Conservation (phyloP, 2,888 invertebrate genomes). For the Listrodromus nycthemerus region DNA sequence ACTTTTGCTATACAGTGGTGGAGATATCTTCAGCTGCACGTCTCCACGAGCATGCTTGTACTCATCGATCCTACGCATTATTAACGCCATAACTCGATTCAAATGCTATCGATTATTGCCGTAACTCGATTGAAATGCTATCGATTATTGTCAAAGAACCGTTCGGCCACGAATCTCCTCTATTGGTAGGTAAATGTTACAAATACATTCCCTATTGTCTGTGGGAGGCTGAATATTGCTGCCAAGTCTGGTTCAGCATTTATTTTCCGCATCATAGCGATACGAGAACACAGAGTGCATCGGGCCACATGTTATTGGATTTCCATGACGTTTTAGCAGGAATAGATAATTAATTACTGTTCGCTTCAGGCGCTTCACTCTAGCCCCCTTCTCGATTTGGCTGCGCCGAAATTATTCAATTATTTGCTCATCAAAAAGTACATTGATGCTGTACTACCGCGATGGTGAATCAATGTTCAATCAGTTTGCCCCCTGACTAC, state of each 20-base stretch:
- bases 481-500: not conserved
- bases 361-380: not conserved
- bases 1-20: too few relatives aligned
- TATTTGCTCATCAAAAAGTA: not conserved
- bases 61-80: not conserved
- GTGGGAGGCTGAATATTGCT: too few relatives aligned
- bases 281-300: not conserved
- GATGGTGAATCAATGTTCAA: not conserved
- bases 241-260: too few relatives aligned
- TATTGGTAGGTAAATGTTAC: too few relatives aligned
- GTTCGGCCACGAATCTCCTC: not conserved
- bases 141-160: not conserved
- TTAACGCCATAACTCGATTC: not conserved
- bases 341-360: not conserved
- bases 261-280: not conserved
- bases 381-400: not conserved
- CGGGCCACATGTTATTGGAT: too few relatives aligned
- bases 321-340: not conserved
- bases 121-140: not conserved
- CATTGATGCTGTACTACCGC: not conserved
- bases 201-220: too few relatives aligned
- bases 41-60: not conserved
- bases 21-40: not conserved
- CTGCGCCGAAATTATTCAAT: not conserved
- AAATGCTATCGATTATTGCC: not conserved